A percentile compares a stretch with the other conserved stretches of the same genome.
phyloP scores from a whole-genome alignment of 2,113 vertebrate species.

The Platichthys flesus region DNA sequence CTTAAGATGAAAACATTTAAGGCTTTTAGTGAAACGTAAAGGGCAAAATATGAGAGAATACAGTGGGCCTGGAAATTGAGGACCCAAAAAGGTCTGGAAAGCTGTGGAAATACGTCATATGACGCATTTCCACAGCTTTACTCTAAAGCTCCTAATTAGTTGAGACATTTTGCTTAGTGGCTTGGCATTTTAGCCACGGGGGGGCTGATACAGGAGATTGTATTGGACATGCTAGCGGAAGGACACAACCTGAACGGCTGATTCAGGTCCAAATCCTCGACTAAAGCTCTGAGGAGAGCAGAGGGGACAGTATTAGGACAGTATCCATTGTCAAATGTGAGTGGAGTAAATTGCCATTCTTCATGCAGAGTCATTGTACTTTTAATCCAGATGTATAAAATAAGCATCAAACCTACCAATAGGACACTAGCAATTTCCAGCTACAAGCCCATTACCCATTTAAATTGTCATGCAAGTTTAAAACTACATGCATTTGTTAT shows the following conservation, averaged over 20 bases:
- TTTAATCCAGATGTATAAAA: slow-evolving; percentile 43
- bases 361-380: slow-evolving; percentile 17
- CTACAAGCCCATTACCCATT: slow-evolving; percentile 55
- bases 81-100: slow-evolving; percentile 15
- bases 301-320: no score
- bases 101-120: no score
- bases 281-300: background rate
- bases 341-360: background rate
- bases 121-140: slow-evolving; percentile 60
- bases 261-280: slow-evolving; percentile 50
- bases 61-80: background rate
- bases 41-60: background rate
- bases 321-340: no score
- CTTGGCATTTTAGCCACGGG: slow-evolving; percentile 71
- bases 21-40: background rate
- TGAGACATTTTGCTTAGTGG: slow-evolving; percentile 78
- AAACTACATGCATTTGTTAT: slow-evolving; percentile 39
- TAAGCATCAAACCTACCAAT: slow-evolving; percentile 26
- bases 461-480: slow-evolving; percentile 45
- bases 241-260: slow-evolving; percentile 65
- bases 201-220: slow-evolving; percentile 71
- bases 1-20: background rate
- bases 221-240: slow-evolving; percentile 62
- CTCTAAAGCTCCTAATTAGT: slow-evolving; percentile 67
- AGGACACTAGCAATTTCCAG: slow-evolving; percentile 48